Evolutionary conservation across 2,888 invertebrate species (phyloP).

Genomic region (Schrankia costaestrigalis): DNA sequence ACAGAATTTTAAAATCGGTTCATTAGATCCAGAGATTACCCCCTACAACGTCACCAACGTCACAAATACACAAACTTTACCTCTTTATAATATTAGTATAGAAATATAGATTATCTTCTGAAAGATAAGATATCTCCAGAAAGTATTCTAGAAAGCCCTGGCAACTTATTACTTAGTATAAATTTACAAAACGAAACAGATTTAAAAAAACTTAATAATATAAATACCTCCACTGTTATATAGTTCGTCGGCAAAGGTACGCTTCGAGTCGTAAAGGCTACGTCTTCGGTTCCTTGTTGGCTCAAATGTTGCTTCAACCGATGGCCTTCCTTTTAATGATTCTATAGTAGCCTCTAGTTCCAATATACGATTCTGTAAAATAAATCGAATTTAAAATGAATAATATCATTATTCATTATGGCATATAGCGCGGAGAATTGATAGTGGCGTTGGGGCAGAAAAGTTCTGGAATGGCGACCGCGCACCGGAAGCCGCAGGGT

Average conservation of each 20-base stretch:
- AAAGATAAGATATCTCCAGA: too few species aligned
- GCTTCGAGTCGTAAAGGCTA: constrained; percentile 59
- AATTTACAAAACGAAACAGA: background rate
- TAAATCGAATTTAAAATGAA: background rate
- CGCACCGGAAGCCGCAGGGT: too few species aligned
- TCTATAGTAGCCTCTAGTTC: constrained; percentile 35
- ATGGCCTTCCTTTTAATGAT: constrained; percentile 29
- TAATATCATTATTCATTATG: background rate
- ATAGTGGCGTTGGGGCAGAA: too few species aligned
- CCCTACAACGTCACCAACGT: too few species aligned
- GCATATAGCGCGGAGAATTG: background rate
- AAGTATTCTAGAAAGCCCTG: too few species aligned
- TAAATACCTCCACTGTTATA: constrained; percentile 32
- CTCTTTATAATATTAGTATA: too few species aligned
- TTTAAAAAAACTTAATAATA: background rate
- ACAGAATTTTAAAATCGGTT: too few species aligned
- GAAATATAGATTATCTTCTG: too few species aligned
- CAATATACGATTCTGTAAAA: constrained; percentile 42
- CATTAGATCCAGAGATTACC: too few species aligned
- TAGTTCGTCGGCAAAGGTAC: constrained; percentile 43
- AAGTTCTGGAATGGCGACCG: too few species aligned
- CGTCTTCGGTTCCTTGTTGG: constrained; percentile 52
- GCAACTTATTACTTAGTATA: too few species aligned
- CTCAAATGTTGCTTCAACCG: constrained; percentile 41
- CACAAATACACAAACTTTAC: too few species aligned